These are phyloP conservation scores for Mylabris phalerata DNA, from an alignment of 1,140 invertebrate genomes.

Conservation along the genomic window DNA sequence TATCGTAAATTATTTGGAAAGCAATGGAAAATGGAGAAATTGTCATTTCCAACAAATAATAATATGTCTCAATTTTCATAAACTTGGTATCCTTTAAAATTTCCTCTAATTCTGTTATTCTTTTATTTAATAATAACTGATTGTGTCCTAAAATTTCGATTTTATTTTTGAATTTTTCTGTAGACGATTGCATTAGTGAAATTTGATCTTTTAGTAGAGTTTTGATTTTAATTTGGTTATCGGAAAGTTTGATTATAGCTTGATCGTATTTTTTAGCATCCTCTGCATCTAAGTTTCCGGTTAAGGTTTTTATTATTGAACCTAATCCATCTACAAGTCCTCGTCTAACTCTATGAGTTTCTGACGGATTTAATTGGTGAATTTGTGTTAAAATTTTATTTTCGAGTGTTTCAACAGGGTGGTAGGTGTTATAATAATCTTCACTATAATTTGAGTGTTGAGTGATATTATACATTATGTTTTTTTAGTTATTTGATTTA, in stretches of 20 bases:
- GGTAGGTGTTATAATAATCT: too few species aligned
- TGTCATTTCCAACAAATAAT: not conserved
- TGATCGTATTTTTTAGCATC: not conserved
- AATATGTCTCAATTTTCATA: too few species aligned
- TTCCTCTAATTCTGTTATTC: not conserved
- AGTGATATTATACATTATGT: too few species aligned
- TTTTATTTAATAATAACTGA: not conserved
- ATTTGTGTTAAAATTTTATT: too few species aligned
- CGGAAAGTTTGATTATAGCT: not conserved
- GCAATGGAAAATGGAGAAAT: not conserved
- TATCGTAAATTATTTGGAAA: not conserved
- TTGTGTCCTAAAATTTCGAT: not conserved
- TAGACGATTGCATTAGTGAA: not conserved
- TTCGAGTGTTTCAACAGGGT: too few species aligned
- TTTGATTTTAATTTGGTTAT: slow-evolving; percentile 13
- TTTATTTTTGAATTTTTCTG: not conserved
- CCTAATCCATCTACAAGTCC: slow-evolving; percentile 12
- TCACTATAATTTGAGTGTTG: too few species aligned
- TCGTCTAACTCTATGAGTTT: too few species aligned
- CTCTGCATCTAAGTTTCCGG: not conserved
- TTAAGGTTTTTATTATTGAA: slow-evolving; percentile 2
- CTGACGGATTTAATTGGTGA: too few species aligned
- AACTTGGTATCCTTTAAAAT: too few species aligned
- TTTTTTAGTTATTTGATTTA: too few species aligned
- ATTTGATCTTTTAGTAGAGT: not conserved